Conservation (phyloP, 64 coral and sea anemone genomes). For the Acropora yongei region DNA sequence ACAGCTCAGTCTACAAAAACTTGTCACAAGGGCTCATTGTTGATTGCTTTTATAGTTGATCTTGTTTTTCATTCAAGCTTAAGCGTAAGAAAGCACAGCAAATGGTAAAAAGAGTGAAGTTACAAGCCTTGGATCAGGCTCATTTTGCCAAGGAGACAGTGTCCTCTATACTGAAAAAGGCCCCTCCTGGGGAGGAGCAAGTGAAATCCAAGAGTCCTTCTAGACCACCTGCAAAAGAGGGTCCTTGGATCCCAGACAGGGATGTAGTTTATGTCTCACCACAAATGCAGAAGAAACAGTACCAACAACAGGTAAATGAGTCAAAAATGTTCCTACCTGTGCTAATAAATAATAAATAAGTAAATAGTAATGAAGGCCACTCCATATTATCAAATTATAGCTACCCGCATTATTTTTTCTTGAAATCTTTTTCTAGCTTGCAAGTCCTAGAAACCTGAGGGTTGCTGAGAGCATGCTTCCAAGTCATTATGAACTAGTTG, state of each 20-base stretch:
- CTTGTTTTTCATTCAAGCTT: constrained; percentile 24
- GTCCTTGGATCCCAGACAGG: constrained; percentile 42
- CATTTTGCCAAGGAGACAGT: constrained; percentile 88
- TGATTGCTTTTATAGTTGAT: no score
- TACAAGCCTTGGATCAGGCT: constrained; percentile 48
- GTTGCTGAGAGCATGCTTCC: constrained; percentile 40
- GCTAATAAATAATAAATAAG: no score
- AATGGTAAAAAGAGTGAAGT: constrained; percentile 58
- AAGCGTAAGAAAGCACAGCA: constrained; percentile 72
- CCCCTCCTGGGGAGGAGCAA: constrained; percentile 36
- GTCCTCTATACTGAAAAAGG: constrained; percentile 81
- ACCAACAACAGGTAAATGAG: constrained; percentile 64
- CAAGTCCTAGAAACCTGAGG: constrained; percentile 50
- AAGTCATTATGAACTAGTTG: constrained; percentile 40
- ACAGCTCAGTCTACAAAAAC: no score
- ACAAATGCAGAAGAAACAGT: constrained; percentile 57
- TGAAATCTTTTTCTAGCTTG: neutral
- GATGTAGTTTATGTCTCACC: constrained; percentile 28
- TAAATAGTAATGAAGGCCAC: no score
- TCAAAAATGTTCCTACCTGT: neutral
- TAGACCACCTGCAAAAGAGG: constrained; percentile 65
- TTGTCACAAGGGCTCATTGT: no score
- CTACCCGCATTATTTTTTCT: neutral
- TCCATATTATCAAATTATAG: no score
- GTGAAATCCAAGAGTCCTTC: constrained; percentile 34